Conservation (phyloP, 2,797 vertebrate species). For the Poeciliopsis paucimaculata region DNA sequence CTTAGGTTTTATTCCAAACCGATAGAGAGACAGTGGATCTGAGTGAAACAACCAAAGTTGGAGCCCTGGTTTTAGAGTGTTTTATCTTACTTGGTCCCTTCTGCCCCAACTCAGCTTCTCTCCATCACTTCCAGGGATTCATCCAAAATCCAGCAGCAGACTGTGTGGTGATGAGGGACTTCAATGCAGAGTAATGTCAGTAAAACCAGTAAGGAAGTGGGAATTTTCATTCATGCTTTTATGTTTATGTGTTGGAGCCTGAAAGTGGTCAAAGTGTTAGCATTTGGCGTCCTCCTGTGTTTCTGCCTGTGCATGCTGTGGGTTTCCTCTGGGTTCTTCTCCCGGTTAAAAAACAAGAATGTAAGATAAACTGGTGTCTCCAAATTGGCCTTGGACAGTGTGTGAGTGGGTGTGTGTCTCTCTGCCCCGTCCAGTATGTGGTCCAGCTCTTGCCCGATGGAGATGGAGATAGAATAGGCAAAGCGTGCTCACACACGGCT, state of each 20-base stretch:
- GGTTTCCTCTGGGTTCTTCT: neutral
- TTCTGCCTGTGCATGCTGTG: neutral
- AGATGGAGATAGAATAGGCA: neutral
- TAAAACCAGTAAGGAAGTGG: neutral
- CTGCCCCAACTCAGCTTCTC: neutral
- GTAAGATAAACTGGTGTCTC: neutral
- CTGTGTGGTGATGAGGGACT: neutral
- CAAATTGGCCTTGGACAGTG: neutral
- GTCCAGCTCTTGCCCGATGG: too few relatives aligned
- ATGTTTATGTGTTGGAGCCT: neutral
- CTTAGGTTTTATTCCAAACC: neutral
- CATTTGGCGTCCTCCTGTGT: neutral
- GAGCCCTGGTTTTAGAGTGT: neutral
- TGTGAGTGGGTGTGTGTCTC: neutral
- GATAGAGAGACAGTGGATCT: neutral
- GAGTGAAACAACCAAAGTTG: neutral
- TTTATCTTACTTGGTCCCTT: neutral
- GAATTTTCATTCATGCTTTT: neutral
- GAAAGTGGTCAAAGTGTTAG: neutral
- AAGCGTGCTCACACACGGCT: neutral
- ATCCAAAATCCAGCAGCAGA: neutral
- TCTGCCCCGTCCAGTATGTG: too few relatives aligned
- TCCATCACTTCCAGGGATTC: neutral
- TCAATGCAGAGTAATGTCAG: neutral
- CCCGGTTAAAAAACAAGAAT: neutral